Conservation (phyloP, 2,797 vertebrate genomes). For the Pelodytes ibericus region DNA sequence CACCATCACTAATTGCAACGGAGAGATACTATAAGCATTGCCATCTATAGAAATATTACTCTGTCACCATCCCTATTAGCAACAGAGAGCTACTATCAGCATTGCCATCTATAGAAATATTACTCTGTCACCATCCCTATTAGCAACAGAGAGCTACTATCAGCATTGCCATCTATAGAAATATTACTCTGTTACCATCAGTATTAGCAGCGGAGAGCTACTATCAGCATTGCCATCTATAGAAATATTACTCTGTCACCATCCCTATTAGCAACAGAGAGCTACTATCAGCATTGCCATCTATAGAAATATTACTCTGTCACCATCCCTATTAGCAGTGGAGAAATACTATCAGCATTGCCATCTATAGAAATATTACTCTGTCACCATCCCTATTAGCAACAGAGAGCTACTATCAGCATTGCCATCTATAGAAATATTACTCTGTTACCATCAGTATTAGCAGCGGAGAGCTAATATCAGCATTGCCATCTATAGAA, state of each 20-base stretch:
- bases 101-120: constrained; percentile 11
- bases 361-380: background rate
- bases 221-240: too few relatives aligned
- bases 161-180: too few relatives aligned
- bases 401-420: constrained; percentile 11
- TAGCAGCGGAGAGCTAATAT: background rate
- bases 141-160: background rate
- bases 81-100: constrained; percentile 11
- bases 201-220: too few relatives aligned
- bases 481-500: too few relatives aligned
- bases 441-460: constrained; percentile 2
- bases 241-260: too few relatives aligned
- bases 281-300: too few relatives aligned
- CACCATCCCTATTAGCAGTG: too few relatives aligned
- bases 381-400: constrained; percentile 19
- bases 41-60: background rate
- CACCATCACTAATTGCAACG: too few relatives aligned
- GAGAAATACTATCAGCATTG: too few relatives aligned
- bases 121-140: background rate
- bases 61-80: constrained; percentile 19
- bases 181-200: constrained; percentile 16
- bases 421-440: constrained; percentile 11
- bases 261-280: background rate
- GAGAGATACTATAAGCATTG: too few relatives aligned
- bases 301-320: too few relatives aligned